Evolutionary conservation across 1,140 invertebrate genomes (phyloP).

Genomic region (Neodiprion fabricii): DNA sequence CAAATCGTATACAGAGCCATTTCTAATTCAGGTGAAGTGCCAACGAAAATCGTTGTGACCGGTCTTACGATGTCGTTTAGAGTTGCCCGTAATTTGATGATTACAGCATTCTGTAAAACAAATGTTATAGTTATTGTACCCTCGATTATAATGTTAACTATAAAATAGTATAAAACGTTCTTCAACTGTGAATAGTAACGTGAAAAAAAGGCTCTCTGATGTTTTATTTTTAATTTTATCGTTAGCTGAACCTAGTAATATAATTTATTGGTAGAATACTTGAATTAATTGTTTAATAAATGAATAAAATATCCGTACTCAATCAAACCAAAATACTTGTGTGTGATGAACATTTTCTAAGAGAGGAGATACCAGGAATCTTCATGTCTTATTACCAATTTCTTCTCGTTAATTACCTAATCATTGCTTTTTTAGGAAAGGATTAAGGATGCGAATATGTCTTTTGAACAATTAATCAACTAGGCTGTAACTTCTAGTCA

Average conservation of each 20-base stretch:
- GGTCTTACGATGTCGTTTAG: slow-evolving; percentile 64
- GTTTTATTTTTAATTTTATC: not conserved
- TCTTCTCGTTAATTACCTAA: no score
- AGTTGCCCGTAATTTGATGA: slow-evolving; percentile 63
- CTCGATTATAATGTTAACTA: slow-evolving; percentile 13
- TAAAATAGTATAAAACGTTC: slow-evolving; percentile 24
- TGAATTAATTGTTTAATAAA: no score
- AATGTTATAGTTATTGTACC: slow-evolving; percentile 22
- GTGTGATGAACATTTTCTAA: no score
- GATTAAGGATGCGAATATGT: no score
- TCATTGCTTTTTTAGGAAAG: no score
- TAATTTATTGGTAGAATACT: not conserved
- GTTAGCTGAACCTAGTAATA: slow-evolving; percentile 8
- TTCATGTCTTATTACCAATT: no score
- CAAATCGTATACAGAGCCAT: slow-evolving; percentile 73
- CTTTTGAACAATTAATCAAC: no score
- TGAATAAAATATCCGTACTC: no score
- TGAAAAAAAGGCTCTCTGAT: slow-evolving; percentile 12
- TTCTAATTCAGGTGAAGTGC: slow-evolving; percentile 75
- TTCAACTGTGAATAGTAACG: not conserved
- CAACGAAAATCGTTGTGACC: slow-evolving; percentile 67
- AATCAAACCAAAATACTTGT: no score
- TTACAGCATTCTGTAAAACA: slow-evolving; percentile 56
- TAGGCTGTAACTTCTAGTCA: no score
- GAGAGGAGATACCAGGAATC: no score